phyloP scores from a whole-genome alignment of 2,888 invertebrate genomes.

The Polydrusus tereticollis region DNA sequence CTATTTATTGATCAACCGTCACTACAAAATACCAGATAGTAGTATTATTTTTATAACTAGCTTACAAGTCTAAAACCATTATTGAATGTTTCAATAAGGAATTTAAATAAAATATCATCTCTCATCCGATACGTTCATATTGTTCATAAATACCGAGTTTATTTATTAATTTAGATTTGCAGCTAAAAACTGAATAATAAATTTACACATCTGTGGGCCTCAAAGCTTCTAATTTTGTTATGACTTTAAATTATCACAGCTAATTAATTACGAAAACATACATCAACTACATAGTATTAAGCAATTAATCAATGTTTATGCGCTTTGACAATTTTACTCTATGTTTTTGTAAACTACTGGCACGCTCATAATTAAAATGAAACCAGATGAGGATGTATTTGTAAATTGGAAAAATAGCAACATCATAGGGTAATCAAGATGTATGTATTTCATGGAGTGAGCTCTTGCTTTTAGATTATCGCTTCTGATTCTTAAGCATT shows the following conservation, averaged over 20 bases:
- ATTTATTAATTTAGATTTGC: neutral
- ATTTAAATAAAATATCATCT: no score
- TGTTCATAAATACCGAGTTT: neutral
- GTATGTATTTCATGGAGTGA: no score
- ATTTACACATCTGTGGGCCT: neutral
- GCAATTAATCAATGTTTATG: slow-evolving; percentile 28
- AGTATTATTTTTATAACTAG: no score
- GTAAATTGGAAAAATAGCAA: neutral
- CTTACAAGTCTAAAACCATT: no score
- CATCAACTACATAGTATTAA: slow-evolving; percentile 3
- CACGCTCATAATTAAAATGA: neutral
- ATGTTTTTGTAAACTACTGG: neutral
- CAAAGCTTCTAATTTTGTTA: neutral
- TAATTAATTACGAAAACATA: slow-evolving; percentile 3
- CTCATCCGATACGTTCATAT: no score
- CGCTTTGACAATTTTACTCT: slow-evolving; percentile 20
- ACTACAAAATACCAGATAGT: no score
- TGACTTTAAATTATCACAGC: neutral
- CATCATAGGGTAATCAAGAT: no score
- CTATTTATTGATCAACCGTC: no score
- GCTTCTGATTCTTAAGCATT: no score
- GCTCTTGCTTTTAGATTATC: no score
- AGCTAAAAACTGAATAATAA: neutral
- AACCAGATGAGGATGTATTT: neutral
- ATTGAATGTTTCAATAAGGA: no score